These are phyloP conservation scores for Drosophila greeni DNA, from an alignment of 2,888 invertebrate species.

Conservation along the genomic window DNA sequence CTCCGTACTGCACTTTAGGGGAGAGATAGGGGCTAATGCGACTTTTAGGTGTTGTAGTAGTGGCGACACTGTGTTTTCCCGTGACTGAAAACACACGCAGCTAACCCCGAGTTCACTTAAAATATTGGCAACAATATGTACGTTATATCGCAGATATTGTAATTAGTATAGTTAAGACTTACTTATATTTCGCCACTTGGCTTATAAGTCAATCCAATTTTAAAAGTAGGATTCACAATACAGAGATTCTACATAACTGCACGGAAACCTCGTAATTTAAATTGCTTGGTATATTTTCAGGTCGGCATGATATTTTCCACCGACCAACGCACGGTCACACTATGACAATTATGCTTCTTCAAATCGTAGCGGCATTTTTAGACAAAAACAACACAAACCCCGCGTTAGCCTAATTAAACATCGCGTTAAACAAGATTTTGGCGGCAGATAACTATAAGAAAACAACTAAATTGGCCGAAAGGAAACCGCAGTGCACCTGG, in stretches of 20 bases:
- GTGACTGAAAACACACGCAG: no score
- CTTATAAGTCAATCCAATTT: neutral
- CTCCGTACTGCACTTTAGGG: no score
- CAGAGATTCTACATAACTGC: neutral
- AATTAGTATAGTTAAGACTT: no score
- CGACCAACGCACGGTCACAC: neutral
- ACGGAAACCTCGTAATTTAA: neutral
- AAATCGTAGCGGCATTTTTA: slow-evolving; percentile 67
- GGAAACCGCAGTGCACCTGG: neutral
- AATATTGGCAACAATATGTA: no score
- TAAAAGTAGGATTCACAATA: neutral
- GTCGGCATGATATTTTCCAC: neutral
- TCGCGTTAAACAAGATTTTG: slow-evolving; percentile 12
- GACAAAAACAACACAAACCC: slow-evolving; percentile 2
- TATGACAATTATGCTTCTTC: slow-evolving; percentile 32
- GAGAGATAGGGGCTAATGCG: no score
- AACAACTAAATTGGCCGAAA: slow-evolving; percentile 2
- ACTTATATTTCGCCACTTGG: neutral
- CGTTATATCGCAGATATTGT: no score
- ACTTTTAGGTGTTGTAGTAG: no score
- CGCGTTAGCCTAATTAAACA: slow-evolving; percentile 19
- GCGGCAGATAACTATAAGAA: no score
- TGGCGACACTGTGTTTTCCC: no score
- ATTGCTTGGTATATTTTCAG: neutral
- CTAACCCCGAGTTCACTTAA: no score